These are phyloP conservation scores for Ancistrus triradiatus DNA, from an alignment of 2,113 vertebrate species.

Conservation along the genomic window DNA sequence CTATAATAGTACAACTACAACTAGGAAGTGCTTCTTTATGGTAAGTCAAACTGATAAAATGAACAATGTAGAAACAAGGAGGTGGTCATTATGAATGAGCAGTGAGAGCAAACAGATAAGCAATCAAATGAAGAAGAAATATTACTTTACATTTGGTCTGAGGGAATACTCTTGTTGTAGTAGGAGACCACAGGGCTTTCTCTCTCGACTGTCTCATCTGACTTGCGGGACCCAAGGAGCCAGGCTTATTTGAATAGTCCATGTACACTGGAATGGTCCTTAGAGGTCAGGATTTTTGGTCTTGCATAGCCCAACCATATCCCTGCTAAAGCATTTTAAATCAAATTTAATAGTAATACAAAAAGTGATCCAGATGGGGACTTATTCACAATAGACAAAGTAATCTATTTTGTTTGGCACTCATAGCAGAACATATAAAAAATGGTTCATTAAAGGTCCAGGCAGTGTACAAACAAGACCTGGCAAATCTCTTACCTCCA, in stretches of 20 bases:
- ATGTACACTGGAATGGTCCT: constrained; percentile 29
- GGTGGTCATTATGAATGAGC: too few species aligned
- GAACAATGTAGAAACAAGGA: too few species aligned
- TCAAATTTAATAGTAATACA: too few species aligned
- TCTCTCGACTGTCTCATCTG: neutral
- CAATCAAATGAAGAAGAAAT: too few species aligned
- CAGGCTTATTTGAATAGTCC: neutral
- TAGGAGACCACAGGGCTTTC: neutral
- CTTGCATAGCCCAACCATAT: constrained; percentile 6
- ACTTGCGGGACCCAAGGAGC: neutral
- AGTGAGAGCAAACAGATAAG: too few species aligned
- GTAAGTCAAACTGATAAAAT: too few species aligned
- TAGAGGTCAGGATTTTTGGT: constrained; percentile 37
- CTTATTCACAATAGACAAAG: too few species aligned
- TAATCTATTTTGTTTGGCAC: neutral
- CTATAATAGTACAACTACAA: too few species aligned
- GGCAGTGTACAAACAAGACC: neutral
- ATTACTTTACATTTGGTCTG: neutral
- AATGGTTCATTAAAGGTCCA: too few species aligned
- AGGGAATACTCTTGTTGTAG: neutral
- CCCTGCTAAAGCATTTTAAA: constrained; percentile 5
- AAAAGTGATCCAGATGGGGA: too few species aligned
- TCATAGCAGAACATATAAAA: too few species aligned
- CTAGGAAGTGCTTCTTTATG: too few species aligned
- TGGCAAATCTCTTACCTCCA: constrained; percentile 50